Conservation (phyloP, 2,888 invertebrate genomes). For the Formica aserva region DNA sequence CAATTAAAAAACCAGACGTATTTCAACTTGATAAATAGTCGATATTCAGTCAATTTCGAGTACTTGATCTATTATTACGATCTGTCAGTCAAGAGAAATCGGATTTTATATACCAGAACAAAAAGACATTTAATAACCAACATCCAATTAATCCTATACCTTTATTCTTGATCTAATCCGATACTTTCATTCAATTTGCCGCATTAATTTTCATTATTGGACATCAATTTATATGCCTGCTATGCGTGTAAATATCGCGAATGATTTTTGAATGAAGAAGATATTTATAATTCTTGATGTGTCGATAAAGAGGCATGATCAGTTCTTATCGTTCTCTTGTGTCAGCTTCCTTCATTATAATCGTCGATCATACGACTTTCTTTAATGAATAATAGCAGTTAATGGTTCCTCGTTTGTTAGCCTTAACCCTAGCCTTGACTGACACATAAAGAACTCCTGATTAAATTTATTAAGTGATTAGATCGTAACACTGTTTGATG, state of each 20-base stretch:
- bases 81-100: conserved; percentile 37
- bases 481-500: not conserved
- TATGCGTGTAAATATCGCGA: conserved; percentile 14
- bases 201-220: conserved; percentile 18
- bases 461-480: not conserved
- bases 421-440: not conserved
- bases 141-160: not conserved
- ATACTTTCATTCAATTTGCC: not conserved
- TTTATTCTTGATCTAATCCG: not conserved
- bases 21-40: conserved; percentile 16
- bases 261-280: not conserved
- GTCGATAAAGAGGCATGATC: not conserved
- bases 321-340: conserved; percentile 4
- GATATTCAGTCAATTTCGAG: conserved; percentile 19
- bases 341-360: conserved; percentile 10
- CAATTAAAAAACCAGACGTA: not conserved
- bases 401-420: not conserved
- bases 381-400: conserved; percentile 12
- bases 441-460: not conserved
- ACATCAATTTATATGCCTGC: not conserved
- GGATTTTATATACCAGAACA: conserved; percentile 1
- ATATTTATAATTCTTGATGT: conserved; percentile 28
- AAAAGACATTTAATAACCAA: not conserved
- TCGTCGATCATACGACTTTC: conserved; percentile 36
- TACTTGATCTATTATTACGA: conserved; percentile 16